phyloP scores from a whole-genome alignment of 2,797 vertebrate genomes.

The Sebastes vulpes region DNA sequence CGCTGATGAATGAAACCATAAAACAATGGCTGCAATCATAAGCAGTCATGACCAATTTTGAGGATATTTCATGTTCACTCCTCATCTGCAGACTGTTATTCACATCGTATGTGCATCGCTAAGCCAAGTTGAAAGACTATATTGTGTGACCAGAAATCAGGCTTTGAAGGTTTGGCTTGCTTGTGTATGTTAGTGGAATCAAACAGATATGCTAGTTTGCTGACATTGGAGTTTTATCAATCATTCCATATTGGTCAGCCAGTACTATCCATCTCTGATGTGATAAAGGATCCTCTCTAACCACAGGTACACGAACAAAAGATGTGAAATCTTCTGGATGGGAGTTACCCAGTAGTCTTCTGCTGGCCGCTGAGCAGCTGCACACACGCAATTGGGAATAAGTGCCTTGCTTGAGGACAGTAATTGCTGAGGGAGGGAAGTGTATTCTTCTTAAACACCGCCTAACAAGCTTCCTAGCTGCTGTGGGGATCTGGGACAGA shows the following conservation, averaged over 20 bases:
- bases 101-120: constrained; percentile 31
- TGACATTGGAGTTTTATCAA: not conserved
- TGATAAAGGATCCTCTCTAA: not conserved
- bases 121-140: constrained; percentile 16
- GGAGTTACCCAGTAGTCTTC: not conserved
- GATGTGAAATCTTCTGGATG: not conserved
- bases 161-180: constrained; percentile 26
- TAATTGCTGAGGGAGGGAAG: constrained; percentile 41
- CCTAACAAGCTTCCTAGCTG: constrained; percentile 31
- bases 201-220: not conserved
- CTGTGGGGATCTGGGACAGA: constrained; percentile 44
- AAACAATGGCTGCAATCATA: constrained; percentile 50
- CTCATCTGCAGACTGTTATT: constrained; percentile 45
- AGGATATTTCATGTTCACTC: constrained; percentile 21
- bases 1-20: constrained; percentile 18
- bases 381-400: constrained; percentile 17
- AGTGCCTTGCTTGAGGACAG: constrained; percentile 35
- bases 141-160: constrained; percentile 12
- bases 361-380: constrained; percentile 18
- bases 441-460: constrained; percentile 38
- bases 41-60: constrained; percentile 35
- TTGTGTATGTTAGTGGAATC: not conserved
- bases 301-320: not conserved
- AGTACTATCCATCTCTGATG: not conserved
- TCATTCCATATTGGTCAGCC: not conserved